Evolutionary conservation across 2,888 invertebrate species (phyloP).

Genomic region (Agrotis clavis): DNA sequence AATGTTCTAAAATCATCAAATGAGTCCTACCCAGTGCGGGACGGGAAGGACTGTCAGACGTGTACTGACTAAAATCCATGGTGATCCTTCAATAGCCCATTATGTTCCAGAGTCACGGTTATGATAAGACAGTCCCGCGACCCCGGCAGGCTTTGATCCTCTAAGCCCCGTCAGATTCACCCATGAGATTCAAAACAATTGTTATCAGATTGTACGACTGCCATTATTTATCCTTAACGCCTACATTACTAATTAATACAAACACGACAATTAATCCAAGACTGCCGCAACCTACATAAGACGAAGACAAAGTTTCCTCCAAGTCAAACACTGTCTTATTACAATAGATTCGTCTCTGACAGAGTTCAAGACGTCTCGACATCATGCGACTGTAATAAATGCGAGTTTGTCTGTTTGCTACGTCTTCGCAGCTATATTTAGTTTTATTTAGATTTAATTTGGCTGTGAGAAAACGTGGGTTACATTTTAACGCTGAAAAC

Average conservation of each 20-base stretch:
- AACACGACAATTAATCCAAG: conserved; percentile 9
- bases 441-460: conserved; percentile 12
- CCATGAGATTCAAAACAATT: too few species aligned
- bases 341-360: conserved; percentile 55
- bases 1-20: too few species aligned
- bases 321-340: conserved; percentile 45
- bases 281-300: neutral
- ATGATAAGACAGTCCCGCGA: too few species aligned
- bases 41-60: too few species aligned
- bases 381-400: conserved; percentile 36
- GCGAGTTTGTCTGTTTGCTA: conserved; percentile 39
- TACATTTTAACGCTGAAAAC: neutral
- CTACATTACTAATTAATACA: conserved; percentile 18
- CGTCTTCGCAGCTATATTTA: neutral
- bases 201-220: too few species aligned
- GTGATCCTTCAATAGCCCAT: too few species aligned
- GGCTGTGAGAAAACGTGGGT: neutral
- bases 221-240: too few species aligned
- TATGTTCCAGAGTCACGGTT: too few species aligned
- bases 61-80: too few species aligned
- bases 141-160: too few species aligned
- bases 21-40: too few species aligned
- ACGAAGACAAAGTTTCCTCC: conserved; percentile 20
- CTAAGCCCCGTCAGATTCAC: too few species aligned
- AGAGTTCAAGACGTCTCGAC: conserved; percentile 42